Evolutionary conservation across 2,888 invertebrate species (phyloP), one percentile per base, ranked within the genome.

Genomic region (Hymenopus coronatus): DNA sequence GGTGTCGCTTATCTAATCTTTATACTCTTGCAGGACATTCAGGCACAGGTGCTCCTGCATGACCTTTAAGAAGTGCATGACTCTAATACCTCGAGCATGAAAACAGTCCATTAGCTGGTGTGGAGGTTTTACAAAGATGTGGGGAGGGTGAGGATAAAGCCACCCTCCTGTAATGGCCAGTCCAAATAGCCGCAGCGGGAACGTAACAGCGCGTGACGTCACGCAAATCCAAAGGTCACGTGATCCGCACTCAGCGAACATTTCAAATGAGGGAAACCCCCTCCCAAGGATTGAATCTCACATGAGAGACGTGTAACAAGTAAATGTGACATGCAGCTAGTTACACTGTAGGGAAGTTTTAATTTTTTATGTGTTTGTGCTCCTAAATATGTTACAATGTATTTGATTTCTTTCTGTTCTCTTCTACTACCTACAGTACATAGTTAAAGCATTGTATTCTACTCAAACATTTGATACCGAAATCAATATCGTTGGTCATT

Each of bases 81-180:
- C 81, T 82, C 30, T 87, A 87, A 87, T 82, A 87, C 81, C 87
- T 83, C 83, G 82, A 70, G 86, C 89, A 89, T 89, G 89, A 89
- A 89, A 89, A 89, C 89, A 87, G 86, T 87, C 89, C 89, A 89
- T 89, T 89, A 89, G 89, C 86, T n/a, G 54, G 33, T 87, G 87
- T 87, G 40, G 82, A 33, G 87, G 87, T 82, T 87, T 87, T 83
- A 70, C 86, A 86, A 86, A 70, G 83, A 86, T 28, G 30, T n/a
- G 89, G 85, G 88, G 33, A 9, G n/a, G 33, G 82, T 70, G 25
- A 25, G 54, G 54, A 70, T 70, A 70, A 40, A 70, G 9, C 40
- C 82, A 25, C 28, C 82, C 82, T 28, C 27, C 82, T 82, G 82
- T 87, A 87, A 87, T 87, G 82, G 87, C 82, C 87, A 87, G 87